Evolutionary conservation across 1,140 invertebrate genomes (phyloP), one percentile per base, ranked within the genome.

Genomic region (Aphelenchoides fujianensis): DNA sequence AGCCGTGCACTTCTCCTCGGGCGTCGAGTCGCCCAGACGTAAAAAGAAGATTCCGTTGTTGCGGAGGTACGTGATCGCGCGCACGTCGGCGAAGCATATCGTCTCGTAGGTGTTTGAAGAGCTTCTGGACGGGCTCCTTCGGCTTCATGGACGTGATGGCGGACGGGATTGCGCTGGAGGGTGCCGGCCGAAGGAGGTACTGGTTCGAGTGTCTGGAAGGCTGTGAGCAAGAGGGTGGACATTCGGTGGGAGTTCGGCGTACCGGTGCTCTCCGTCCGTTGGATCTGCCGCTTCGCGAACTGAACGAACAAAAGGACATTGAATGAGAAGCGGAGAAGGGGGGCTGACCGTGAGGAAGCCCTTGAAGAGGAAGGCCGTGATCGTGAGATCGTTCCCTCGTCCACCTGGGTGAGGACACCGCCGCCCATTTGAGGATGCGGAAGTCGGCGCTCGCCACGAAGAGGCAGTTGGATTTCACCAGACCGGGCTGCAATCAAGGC

Each of bases 321-420:
- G 5, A 64, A 64, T 64, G 27, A 52, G 7, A 5, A 5, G 59
- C n/a, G n/a, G 7, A n/a, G 5, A 64, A 64, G 1, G 2, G n/a
- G 16, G 12, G 12, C 32, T 66, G 9, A 66, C 63, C 16, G 31
- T 12, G n/a, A 66, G 36, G 23, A 12, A 19, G 34, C 53, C 63
- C 36, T 66, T 66, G 63, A 66, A 66, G n/a, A 66, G 32, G 32
- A 66, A 66, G 1, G 53, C 23, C 12, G 32, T 66, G 3, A 66
- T 30, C 19, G 23, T 30, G 1, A 12, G 30, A 19, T 48, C 27
- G 9, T 35, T n/a, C n/a, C n/a, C 16, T n/a, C 30, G 31, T 30
- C 63, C 36, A 30, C 12, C 32, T n/a, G n/a, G n/a, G n/a, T n/a
- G 16, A 36, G 23, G 16, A 19, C 31, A 9, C 27, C 32, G 16